Evolutionary conservation across 1,140 invertebrate genomes (phyloP).

Genomic region (Bombus waltoni): DNA sequence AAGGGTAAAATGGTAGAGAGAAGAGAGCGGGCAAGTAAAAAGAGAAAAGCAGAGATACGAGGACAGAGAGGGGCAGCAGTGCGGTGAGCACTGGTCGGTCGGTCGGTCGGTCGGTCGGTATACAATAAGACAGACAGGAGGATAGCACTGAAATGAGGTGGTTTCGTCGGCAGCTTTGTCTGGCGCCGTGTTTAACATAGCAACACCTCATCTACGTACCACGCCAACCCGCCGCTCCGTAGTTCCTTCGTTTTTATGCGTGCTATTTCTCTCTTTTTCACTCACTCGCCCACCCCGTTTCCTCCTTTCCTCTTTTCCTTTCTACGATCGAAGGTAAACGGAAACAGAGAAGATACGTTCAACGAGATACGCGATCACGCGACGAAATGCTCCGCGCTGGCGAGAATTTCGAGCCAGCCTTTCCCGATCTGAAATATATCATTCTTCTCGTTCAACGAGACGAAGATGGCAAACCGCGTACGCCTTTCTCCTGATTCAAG

Average conservation of each 20-base stretch:
- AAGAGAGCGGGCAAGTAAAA: constrained; percentile 38
- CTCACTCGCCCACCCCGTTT: not conserved
- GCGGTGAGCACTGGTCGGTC: constrained; percentile 72
- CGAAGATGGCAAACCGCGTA: not conserved
- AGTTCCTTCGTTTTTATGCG: constrained; percentile 73
- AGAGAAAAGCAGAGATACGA: constrained; percentile 43
- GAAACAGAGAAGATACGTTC: not conserved
- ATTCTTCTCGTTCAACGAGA: no score
- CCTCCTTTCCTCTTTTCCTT: not conserved
- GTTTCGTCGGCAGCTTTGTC: constrained; percentile 82
- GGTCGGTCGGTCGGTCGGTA: constrained; percentile 73
- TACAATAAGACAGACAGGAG: constrained; percentile 81
- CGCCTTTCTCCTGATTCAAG: not conserved
- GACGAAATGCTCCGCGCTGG: not conserved
- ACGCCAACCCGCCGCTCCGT: constrained; percentile 70
- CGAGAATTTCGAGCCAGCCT: not conserved
- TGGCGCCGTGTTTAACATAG: constrained; percentile 82
- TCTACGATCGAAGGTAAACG: not conserved
- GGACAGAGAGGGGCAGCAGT: constrained; percentile 58
- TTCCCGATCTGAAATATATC: not conserved
- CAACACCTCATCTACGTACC: constrained; percentile 80
- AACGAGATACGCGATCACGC: no score
- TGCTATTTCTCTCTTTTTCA: constrained; percentile 40
- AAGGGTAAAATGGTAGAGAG: constrained; percentile 47
- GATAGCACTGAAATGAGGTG: constrained; percentile 81